Conservation (phyloP, 2,888 invertebrate species). For the Thecocarcelia acutangulata region DNA sequence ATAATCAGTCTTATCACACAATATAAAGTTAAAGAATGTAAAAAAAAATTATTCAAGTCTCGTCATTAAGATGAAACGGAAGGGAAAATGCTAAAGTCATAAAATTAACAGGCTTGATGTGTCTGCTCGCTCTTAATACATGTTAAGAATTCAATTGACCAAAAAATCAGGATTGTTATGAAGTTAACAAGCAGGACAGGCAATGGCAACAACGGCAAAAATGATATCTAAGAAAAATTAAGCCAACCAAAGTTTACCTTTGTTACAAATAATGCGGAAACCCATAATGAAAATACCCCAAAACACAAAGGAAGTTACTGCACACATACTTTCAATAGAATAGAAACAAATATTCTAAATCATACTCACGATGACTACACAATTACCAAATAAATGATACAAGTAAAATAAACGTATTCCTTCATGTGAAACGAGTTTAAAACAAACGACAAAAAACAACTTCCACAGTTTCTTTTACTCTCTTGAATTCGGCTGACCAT, state of each 20-base stretch:
- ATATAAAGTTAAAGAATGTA: background rate
- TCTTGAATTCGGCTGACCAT: constrained; percentile 47
- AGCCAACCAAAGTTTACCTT: constrained; percentile 30
- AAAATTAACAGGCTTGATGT: constrained; percentile 63
- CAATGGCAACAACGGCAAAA: constrained; percentile 18
- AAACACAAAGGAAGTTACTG: constrained; percentile 44
- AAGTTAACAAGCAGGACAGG: constrained; percentile 49
- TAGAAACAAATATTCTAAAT: background rate
- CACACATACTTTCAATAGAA: constrained; percentile 13
- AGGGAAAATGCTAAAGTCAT: constrained; percentile 37
- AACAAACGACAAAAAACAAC: background rate
- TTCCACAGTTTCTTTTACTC: background rate
- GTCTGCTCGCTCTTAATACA: constrained; percentile 75
- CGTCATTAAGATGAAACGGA: constrained; percentile 43
- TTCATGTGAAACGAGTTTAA: too few relatives aligned
- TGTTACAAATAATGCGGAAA: constrained; percentile 51
- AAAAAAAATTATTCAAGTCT: background rate
- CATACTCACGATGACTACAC: background rate
- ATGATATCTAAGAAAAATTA: constrained; percentile 3
- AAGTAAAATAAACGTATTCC: background rate
- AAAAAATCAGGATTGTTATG: constrained; percentile 79
- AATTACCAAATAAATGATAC: constrained; percentile 17
- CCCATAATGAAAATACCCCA: constrained; percentile 43
- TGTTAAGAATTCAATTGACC: constrained; percentile 79
- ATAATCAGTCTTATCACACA: background rate